These are phyloP conservation scores for Scortum barcoo DNA, from an alignment of 2,113 vertebrate species.

Conservation along the genomic window DNA sequence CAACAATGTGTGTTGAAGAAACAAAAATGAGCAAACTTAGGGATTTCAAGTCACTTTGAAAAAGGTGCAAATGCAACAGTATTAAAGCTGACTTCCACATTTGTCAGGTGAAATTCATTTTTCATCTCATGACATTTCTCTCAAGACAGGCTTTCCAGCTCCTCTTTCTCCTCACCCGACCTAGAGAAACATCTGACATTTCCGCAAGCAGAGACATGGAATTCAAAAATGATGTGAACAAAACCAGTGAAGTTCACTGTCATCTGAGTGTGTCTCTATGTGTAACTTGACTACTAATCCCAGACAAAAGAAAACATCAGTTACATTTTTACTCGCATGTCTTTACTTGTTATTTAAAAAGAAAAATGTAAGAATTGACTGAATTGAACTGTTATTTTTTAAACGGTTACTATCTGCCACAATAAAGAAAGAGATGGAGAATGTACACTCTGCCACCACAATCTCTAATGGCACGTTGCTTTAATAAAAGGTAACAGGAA, in stretches of 20 bases:
- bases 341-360: neutral
- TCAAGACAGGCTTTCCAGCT: neutral
- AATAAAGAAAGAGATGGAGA: neutral
- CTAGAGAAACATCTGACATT: neutral
- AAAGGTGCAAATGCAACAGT: slow-evolving; percentile 13
- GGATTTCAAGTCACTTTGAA: slow-evolving; percentile 19
- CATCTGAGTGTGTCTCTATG: neutral
- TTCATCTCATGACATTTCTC: neutral
- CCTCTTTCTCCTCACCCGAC: neutral
- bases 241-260: neutral
- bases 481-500: neutral
- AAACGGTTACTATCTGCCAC: neutral
- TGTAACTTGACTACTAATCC: neutral
- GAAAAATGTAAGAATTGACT: neutral
- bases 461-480: slow-evolving; percentile 4
- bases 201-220: neutral
- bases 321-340: neutral
- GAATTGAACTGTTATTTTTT: neutral
- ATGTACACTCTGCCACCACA: neutral
- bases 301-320: neutral
- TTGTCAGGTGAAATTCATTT: slow-evolving; percentile 27
- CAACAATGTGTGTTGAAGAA: slow-evolving; percentile 1
- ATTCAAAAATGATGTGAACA: neutral
- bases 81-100: slow-evolving; percentile 14
- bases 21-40: neutral